phyloP scores from a whole-genome alignment of 2,113 vertebrate species.

The Paracanthobrama guichenoti region DNA sequence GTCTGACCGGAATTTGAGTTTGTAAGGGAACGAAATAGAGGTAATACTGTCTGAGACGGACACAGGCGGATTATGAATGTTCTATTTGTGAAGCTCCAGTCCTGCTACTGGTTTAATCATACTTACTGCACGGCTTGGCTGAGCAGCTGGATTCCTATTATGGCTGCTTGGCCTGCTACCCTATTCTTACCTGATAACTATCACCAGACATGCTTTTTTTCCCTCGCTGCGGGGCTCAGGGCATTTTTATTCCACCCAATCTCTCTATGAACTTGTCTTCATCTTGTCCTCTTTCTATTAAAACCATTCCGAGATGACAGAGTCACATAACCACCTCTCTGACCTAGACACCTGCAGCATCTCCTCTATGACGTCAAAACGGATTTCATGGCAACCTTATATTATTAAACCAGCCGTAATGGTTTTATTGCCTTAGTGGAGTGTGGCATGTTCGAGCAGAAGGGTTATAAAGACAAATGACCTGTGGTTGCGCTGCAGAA shows the following conservation, averaged over 20 bases:
- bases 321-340: conserved; percentile 4
- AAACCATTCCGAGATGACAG: not conserved
- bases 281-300: not conserved
- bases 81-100: conserved; percentile 28
- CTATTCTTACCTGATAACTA: conserved; percentile 10
- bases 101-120: conserved; percentile 25
- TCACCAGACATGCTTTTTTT: not conserved
- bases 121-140: conserved; percentile 42
- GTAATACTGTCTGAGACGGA: conserved; percentile 12
- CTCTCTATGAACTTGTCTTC: conserved; percentile 13
- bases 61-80: conserved; percentile 38
- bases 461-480: conserved; percentile 65
- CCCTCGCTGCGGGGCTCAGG: not conserved
- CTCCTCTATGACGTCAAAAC: conserved; percentile 6
- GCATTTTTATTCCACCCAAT: conserved; percentile 27
- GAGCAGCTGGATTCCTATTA: conserved; percentile 46
- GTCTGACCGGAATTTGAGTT: conserved; percentile 9
- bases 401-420: conserved; percentile 44
- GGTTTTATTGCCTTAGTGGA: conserved; percentile 60
- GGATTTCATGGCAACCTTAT: not conserved
- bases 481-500: conserved; percentile 50
- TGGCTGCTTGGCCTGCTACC: conserved; percentile 20
- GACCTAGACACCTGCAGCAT: conserved; percentile 17
- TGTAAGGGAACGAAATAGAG: conserved; percentile 6
- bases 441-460: conserved; percentile 53